Percentiles rank a stretch among this genome's conserved stretches.
Evolutionary conservation across 92 coral and sea anemone species (phyloP).

Genomic region (Palythoa heliodiscus): DNA sequence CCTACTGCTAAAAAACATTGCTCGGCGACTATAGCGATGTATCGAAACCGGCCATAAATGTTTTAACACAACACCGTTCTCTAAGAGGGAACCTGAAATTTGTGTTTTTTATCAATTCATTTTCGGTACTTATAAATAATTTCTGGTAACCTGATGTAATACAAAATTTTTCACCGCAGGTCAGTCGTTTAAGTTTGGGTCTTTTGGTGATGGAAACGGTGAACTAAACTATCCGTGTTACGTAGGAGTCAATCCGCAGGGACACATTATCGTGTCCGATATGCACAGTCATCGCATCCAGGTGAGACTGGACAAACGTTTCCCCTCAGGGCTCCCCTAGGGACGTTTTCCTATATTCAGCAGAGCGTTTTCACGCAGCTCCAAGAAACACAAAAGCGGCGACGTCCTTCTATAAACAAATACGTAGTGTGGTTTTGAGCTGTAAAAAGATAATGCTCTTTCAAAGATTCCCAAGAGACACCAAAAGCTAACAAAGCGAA

Average conservation of each 20-base stretch:
- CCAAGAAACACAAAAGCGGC: background rate
- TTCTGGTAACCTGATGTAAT: background rate
- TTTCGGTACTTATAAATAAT: background rate
- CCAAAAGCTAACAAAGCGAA: too few relatives aligned
- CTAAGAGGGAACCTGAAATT: background rate
- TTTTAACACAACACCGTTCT: background rate
- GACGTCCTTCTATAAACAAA: too few relatives aligned
- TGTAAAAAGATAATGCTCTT: too few relatives aligned
- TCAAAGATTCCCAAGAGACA: too few relatives aligned
- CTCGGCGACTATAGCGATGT: too few relatives aligned
- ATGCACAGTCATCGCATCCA: conserved; percentile 99
- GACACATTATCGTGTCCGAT: conserved; percentile 96
- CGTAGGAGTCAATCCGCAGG: conserved; percentile 92
- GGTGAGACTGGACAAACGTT: conserved; percentile 49
- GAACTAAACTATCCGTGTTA: conserved; percentile 97
- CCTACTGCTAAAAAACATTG: too few relatives aligned
- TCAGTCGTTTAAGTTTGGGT: conserved; percentile 97
- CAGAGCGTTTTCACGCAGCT: background rate
- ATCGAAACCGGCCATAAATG: too few relatives aligned
- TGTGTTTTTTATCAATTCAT: background rate
- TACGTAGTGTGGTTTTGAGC: too few relatives aligned
- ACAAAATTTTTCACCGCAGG: conserved; percentile 50
- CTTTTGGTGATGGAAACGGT: conserved; percentile 96
- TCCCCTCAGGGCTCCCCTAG: background rate
- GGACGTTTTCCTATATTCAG: background rate